Evolutionary conservation across 2,888 invertebrate species (phyloP), one percentile per base, ranked within the genome.

Genomic region (Hirtodrosophila trivittata): DNA sequence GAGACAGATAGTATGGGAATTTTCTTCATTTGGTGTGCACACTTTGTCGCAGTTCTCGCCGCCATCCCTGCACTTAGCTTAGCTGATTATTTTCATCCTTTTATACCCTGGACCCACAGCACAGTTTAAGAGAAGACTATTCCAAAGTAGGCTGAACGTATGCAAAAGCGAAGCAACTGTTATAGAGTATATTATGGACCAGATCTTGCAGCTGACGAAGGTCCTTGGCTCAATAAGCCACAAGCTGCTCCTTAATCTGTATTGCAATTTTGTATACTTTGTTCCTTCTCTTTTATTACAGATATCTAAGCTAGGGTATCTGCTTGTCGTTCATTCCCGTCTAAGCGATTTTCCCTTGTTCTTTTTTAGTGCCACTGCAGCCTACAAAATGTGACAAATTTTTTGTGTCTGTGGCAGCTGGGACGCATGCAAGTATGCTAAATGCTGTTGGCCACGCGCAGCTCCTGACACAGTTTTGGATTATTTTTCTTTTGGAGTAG

Each of bases 301-400:
- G n/a, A n/a, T n/a, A n/a, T n/a, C n/a, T n/a, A n/a, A n/a, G n/a
- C n/a, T n/a, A 28, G 28, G 28, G 28, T 28, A n/a, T 4, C n/a
- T 28, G 2, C 28, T n/a, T 3, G 28, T 28, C 28, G 9, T 8
- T 1, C 28, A 28, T 28, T 32, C 9, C 1, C 32, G 9, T 8
- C 28, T 7, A 8, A 9, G 5, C 9, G 2, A 9, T 9, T 8
- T 9, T 7, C 7, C 3, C 28, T 41, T 49, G 47, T 35, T 14
- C 28, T 18, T 18, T 37, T 54, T 59, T 65, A 56, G 43, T 57
- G 50, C 42, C 14, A 38, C 58, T 43, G 57, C 62, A 66, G 77
- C 80, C 75, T 77, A 77, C 66, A 55, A 76, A 75, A 68, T 82
- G 72, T 82, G 82, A 80, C 82, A 82, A 82, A 82, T 82, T 77